Conservation (phyloP, 2,888 invertebrate species). For the Lumbricus terrestris region DNA sequence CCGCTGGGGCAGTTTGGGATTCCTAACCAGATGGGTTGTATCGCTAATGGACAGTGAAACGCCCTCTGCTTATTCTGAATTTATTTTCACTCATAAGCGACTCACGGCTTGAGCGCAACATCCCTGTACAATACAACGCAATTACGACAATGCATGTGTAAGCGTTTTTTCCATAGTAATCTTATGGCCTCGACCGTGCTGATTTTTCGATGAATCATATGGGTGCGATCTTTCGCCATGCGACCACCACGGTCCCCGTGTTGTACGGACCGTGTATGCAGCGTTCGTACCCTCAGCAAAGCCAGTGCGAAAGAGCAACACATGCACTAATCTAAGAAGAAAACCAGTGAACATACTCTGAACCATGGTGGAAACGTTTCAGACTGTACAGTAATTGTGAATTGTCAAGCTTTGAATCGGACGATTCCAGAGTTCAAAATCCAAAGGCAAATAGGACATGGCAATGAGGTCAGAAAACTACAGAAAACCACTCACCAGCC, state of each 20-base stretch:
- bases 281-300: background rate
- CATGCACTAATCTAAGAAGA: background rate
- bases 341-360: background rate
- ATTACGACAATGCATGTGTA: background rate
- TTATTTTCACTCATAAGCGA: background rate
- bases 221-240: no score
- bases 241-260: no score
- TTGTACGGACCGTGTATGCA: no score
- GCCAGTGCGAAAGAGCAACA: background rate
- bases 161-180: no score
- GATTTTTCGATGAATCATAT: no score
- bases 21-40: background rate
- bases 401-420: background rate
- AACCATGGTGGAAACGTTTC: background rate
- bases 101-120: background rate
- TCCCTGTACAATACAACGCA: background rate
- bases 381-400: background rate
- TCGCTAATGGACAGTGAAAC: background rate
- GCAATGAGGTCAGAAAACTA: background rate
- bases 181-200: no score
- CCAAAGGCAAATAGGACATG: background rate
- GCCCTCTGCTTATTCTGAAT: background rate
- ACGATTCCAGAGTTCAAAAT: background rate
- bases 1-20: background rate
- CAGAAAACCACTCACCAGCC: background rate